A percentile compares a stretch with the other conserved stretches of the same genome.
Conservation (phyloP, 2,797 vertebrate species). For the Lates japonicus region DNA sequence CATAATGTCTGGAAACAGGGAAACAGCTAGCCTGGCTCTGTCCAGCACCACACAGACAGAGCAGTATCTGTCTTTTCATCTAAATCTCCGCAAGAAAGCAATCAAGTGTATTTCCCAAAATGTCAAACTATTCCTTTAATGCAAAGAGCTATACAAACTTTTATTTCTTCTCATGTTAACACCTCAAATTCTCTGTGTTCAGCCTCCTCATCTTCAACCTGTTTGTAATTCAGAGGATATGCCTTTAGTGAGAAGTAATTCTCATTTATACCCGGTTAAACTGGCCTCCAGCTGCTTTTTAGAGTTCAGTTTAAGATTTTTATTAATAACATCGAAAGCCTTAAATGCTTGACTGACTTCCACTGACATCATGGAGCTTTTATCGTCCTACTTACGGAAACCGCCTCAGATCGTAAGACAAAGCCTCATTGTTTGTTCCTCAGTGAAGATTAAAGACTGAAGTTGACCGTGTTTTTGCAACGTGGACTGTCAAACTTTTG, state of each 20-base stretch:
- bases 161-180: conserved; percentile 4
- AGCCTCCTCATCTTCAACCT: not conserved
- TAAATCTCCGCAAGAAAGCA: not conserved
- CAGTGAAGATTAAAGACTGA: conserved; percentile 52
- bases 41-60: not conserved
- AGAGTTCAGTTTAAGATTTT: conserved; percentile 36
- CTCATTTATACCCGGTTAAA: conserved; percentile 19
- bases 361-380: conserved; percentile 51
- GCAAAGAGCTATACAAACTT: not conserved
- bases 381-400: conserved; percentile 50
- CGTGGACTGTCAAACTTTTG: conserved; percentile 41
- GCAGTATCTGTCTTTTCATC: not conserved
- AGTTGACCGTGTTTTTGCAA: conserved; percentile 48
- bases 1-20: not conserved
- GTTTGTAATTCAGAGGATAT: not conserved
- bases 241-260: not conserved
- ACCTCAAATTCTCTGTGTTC: not conserved
- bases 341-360: conserved; percentile 42
- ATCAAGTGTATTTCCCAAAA: not conserved
- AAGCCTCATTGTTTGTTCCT: conserved; percentile 59
- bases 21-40: not conserved
- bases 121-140: not conserved
- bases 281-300: conserved; percentile 25
- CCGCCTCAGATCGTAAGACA: conserved; percentile 59
- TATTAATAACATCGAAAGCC: conserved; percentile 57